Percentiles rank a stretch among this genome's conserved stretches.
Conservation (phyloP, 2,888 invertebrate genomes). For the Octonoba sinensis region DNA sequence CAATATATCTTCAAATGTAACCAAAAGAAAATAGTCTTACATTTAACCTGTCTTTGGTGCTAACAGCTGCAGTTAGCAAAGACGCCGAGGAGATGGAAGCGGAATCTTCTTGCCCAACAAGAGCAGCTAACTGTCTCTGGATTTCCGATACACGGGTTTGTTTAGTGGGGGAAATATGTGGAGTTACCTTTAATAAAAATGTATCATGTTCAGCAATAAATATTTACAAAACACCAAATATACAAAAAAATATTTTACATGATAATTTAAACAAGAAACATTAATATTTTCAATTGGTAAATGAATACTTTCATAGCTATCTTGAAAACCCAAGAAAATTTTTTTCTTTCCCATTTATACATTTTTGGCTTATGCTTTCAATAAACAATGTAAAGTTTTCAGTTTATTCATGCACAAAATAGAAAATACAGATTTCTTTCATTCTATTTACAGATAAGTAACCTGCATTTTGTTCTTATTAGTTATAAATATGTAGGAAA, state of each 20-base stretch:
- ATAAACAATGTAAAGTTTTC: too few relatives aligned
- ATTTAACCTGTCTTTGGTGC: constrained; percentile 57
- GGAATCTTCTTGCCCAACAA: constrained; percentile 75
- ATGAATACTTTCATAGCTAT: too few relatives aligned
- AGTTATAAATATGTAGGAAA: too few relatives aligned
- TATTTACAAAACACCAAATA: background rate
- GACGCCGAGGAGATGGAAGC: constrained; percentile 64
- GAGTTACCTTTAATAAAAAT: constrained; percentile 71
- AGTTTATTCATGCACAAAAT: too few relatives aligned
- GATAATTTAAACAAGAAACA: background rate
- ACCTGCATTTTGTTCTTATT: too few relatives aligned
- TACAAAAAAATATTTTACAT: background rate
- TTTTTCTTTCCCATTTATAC: too few relatives aligned
- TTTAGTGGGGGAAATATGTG: constrained; percentile 76
- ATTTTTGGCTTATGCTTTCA: too few relatives aligned
- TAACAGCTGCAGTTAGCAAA: constrained; percentile 42
- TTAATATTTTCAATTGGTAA: too few relatives aligned
- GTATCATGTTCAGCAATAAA: background rate
- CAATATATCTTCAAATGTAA: too few relatives aligned
- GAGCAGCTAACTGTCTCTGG: constrained; percentile 71
- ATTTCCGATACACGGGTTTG: constrained; percentile 73
- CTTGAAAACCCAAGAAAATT: too few relatives aligned
- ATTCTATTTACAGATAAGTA: too few relatives aligned
- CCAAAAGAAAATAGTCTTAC: constrained; percentile 38
- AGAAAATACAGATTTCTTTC: too few relatives aligned